A percentile compares a stretch with the other conserved stretches of the same genome.
Conservation (phyloP, 2,797 vertebrate genomes). For the Propithecus perrieri region DNA sequence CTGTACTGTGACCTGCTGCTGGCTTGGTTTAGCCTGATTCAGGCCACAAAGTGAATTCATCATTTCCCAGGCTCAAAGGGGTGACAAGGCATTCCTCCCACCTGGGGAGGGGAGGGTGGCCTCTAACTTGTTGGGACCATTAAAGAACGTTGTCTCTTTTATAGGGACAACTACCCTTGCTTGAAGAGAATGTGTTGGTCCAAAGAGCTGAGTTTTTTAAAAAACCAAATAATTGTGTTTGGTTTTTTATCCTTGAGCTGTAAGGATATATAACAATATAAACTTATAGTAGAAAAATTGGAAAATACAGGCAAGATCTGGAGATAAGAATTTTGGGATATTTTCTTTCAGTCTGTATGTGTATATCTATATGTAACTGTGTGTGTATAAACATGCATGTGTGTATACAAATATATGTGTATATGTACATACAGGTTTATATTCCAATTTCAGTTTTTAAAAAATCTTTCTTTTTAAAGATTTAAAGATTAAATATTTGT, state of each 20-base stretch:
- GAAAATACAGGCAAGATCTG: background rate
- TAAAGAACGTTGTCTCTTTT: background rate
- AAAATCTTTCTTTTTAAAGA: background rate
- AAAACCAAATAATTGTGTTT: background rate
- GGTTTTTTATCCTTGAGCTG: background rate
- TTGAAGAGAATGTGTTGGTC: background rate
- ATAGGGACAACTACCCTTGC: background rate
- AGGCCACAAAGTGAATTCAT: conserved; percentile 92
- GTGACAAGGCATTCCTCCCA: background rate
- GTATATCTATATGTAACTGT: background rate
- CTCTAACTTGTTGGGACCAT: background rate
- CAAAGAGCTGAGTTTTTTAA: background rate
- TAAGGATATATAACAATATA: background rate
- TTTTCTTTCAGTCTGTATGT: background rate
- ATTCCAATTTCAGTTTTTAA: background rate
- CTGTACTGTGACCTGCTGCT: conserved; percentile 94
- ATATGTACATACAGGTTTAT: background rate
- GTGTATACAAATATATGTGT: background rate
- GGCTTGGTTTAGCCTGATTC: conserved; percentile 92
- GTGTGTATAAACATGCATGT: background rate
- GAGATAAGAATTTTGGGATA: background rate
- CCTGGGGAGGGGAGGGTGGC: background rate
- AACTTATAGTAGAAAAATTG: background rate
- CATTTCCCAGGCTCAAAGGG: background rate
- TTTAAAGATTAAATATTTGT: background rate